phyloP scores from a whole-genome alignment of 1,140 invertebrate genomes.

The Elymnias hypermnestra region DNA sequence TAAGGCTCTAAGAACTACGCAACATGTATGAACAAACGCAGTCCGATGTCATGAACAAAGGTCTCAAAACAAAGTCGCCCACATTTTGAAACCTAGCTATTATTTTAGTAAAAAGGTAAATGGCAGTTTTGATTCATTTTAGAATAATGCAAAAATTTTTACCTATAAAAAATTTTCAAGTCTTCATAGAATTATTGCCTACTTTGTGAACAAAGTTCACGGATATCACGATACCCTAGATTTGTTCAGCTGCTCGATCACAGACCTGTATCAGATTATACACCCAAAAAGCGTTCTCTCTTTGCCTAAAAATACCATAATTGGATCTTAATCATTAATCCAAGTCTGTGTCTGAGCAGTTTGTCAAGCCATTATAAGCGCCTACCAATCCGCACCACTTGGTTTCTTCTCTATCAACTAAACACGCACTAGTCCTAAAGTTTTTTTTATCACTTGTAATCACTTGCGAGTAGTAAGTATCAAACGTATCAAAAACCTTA shows the following conservation, averaged over 20 bases:
- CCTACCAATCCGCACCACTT: conserved; percentile 68
- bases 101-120: conserved; percentile 58
- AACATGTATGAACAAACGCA: conserved; percentile 33
- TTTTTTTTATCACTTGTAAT: conserved; percentile 73
- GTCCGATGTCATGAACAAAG: conserved; percentile 33
- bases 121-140: conserved; percentile 63
- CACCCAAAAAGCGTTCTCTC: conserved; percentile 5
- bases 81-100: conserved; percentile 29
- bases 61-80: conserved; percentile 20
- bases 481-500: conserved; percentile 75
- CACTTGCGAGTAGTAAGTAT: conserved; percentile 73
- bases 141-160: conserved; percentile 69
- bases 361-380: conserved; percentile 27
- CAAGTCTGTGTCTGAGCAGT: not conserved
- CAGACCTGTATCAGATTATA: not conserved
- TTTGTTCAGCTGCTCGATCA: conserved; percentile 12
- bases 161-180: conserved; percentile 70
- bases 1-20: conserved; percentile 42
- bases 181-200: conserved; percentile 61
- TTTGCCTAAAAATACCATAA: conserved; percentile 7
- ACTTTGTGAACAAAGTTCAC: conserved; percentile 31
- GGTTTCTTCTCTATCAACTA: conserved; percentile 43
- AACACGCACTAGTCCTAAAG: conserved; percentile 63
- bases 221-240: conserved; percentile 28
- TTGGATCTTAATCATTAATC: not conserved